A percentile compares a stretch with the other conserved stretches of the same genome.
phyloP scores from a whole-genome alignment of 1,140 invertebrate genomes.

The Lutraria rhynchaena region DNA sequence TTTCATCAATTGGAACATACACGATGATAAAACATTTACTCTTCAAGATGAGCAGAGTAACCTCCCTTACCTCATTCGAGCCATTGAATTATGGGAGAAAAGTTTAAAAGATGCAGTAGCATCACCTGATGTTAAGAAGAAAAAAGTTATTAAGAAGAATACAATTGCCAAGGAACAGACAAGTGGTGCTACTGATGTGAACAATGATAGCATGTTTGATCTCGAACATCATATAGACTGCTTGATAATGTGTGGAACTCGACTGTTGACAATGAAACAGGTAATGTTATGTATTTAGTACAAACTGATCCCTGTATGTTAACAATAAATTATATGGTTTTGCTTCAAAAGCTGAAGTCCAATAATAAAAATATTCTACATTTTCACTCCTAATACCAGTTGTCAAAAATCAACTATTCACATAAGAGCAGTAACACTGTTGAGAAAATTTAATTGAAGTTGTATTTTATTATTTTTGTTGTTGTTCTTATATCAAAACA shows the following conservation, averaged over 20 bases:
- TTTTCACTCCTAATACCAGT: no score
- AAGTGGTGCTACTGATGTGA: not conserved
- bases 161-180: not conserved
- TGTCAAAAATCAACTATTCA: no score
- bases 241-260: constrained; percentile 26
- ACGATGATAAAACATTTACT: constrained; percentile 3
- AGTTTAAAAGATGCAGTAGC: not conserved
- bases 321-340: no score
- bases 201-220: constrained; percentile 1
- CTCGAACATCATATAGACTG: constrained; percentile 36
- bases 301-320: no score
- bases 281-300: no score
- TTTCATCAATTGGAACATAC: not conserved
- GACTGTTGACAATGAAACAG: constrained; percentile 46
- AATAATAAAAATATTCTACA: no score
- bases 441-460: no score
- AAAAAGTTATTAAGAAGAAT: not conserved
- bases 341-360: no score
- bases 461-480: no score
- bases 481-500: no score
- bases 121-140: not conserved
- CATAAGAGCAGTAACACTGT: no score
- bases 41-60: constrained; percentile 25
- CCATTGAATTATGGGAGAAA: constrained; percentile 38
- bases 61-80: constrained; percentile 24